A percentile compares a stretch with the other conserved stretches of the same genome.
Evolutionary conservation across 1,140 invertebrate species (phyloP).

Genomic region (Phymorhynchus buccinoides): DNA sequence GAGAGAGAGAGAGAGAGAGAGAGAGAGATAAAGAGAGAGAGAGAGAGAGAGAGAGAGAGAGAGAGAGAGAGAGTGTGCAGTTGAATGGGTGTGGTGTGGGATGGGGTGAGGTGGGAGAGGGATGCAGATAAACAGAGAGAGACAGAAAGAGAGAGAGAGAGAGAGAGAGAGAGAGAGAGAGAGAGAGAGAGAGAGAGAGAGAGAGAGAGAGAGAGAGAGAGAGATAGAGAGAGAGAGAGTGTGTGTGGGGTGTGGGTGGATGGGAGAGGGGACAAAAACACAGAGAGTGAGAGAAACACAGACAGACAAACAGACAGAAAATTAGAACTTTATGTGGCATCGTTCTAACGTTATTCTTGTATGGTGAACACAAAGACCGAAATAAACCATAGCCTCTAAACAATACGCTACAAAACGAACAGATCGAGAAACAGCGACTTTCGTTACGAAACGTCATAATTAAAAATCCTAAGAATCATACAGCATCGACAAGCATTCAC

Average conservation of each 20-base stretch:
- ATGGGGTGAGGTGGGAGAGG: background rate
- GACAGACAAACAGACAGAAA: background rate
- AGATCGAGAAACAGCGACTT: too few species aligned
- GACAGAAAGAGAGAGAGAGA: background rate
- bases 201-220: background rate
- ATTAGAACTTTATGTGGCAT: too few species aligned
- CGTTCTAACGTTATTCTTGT: too few species aligned
- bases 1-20: slow-evolving; percentile 16
- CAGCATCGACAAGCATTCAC: too few species aligned
- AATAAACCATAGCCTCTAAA: too few species aligned
- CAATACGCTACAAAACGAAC: too few species aligned
- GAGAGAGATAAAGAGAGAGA: background rate
- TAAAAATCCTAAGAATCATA: too few species aligned
- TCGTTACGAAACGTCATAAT: too few species aligned
- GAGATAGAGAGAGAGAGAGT: too few species aligned
- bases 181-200: background rate
- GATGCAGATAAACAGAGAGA: background rate
- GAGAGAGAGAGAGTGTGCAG: background rate
- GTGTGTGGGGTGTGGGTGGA: too few species aligned
- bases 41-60: background rate
- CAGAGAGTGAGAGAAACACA: background rate
- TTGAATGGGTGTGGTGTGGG: background rate
- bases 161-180: slow-evolving; percentile 4
- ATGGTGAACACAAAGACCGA: too few species aligned
- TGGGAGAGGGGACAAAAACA: background rate